Evolutionary conservation across 1,140 invertebrate species (phyloP).

Genomic region (Aphelenchoides besseyi): DNA sequence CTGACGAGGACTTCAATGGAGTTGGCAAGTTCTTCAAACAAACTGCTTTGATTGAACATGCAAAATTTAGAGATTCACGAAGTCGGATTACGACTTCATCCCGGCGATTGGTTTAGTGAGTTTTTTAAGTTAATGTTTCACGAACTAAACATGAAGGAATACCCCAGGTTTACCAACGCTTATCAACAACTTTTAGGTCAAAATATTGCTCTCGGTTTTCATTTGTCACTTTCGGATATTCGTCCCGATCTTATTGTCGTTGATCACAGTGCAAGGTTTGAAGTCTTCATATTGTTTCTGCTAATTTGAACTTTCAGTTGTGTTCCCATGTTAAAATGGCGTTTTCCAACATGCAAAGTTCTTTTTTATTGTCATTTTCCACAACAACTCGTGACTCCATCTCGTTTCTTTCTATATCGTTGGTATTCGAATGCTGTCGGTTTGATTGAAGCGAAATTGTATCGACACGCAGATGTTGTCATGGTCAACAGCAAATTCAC

Average conservation of each 20-base stretch:
- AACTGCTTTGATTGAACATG: neutral
- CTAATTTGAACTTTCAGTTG: constrained; percentile 45
- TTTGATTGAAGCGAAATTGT: constrained; percentile 54
- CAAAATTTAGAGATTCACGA: constrained; percentile 51
- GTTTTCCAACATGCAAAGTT: constrained; percentile 53
- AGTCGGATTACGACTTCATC: constrained; percentile 51
- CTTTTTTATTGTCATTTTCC: constrained; percentile 62
- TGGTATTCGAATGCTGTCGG: constrained; percentile 60
- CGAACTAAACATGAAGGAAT: neutral
- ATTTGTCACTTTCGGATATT: constrained; percentile 45
- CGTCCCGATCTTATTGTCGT: constrained; percentile 58
- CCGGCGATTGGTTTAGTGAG: constrained; percentile 61
- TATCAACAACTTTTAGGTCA: no score
- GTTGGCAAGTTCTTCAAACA: constrained; percentile 46
- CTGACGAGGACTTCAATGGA: constrained; percentile 51
- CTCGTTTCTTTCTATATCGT: constrained; percentile 61
- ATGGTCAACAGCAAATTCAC: constrained; percentile 62
- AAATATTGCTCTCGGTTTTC: constrained; percentile 56
- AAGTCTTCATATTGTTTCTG: neutral
- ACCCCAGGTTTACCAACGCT: no score
- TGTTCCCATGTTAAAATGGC: constrained; percentile 61
- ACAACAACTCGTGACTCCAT: constrained; percentile 60
- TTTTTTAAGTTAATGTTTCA: no score
- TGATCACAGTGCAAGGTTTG: constrained; percentile 56
- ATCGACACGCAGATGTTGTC: constrained; percentile 52